Percentiles rank a stretch among this genome's conserved stretches.
These are phyloP conservation scores for Solenopsis fugax DNA, from an alignment of 1,140 invertebrate species.

Conservation along the genomic window DNA sequence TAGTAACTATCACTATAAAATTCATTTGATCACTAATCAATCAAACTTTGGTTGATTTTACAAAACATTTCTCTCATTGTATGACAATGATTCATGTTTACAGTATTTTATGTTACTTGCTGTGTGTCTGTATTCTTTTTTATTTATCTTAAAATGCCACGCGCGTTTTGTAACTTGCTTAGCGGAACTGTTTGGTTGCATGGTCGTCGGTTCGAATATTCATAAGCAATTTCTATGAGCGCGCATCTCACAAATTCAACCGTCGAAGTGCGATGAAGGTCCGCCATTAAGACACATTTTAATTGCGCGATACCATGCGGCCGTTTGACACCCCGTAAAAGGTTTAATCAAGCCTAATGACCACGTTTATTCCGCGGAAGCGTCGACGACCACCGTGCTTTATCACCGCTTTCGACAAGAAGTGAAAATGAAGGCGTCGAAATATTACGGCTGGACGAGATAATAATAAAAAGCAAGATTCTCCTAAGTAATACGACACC, in stretches of 20 bases:
- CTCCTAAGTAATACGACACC: not conserved
- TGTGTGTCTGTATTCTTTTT: not conserved
- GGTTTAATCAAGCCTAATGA: slow-evolving; percentile 79
- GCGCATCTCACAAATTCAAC: slow-evolving; percentile 32
- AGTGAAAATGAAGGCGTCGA: slow-evolving; percentile 64
- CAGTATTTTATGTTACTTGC: slow-evolving; percentile 11
- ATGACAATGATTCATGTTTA: not conserved
- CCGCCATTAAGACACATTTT: slow-evolving; percentile 64
- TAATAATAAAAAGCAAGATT: slow-evolving; percentile 65
- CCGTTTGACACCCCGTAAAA: slow-evolving; percentile 79
- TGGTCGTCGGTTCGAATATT: slow-evolving; percentile 47
- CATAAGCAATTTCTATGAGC: slow-evolving; percentile 48
- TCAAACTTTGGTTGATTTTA: too few relatives aligned
- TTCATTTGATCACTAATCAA: too few relatives aligned
- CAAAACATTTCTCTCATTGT: too few relatives aligned
- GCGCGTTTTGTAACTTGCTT: not conserved
- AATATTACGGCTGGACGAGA: slow-evolving; percentile 62
- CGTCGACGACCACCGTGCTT: slow-evolving; percentile 51
- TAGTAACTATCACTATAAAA: too few relatives aligned
- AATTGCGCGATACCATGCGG: slow-evolving; percentile 73
- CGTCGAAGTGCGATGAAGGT: slow-evolving; percentile 43
- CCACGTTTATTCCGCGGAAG: slow-evolving; percentile 60
- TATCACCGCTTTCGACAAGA: slow-evolving; percentile 61
- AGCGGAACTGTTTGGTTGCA: not conserved
- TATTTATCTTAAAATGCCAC: not conserved